Percentiles rank a stretch among this genome's conserved stretches.
Conservation (phyloP, 2,797 vertebrate genomes). For the Melanotaenia nigrans region DNA sequence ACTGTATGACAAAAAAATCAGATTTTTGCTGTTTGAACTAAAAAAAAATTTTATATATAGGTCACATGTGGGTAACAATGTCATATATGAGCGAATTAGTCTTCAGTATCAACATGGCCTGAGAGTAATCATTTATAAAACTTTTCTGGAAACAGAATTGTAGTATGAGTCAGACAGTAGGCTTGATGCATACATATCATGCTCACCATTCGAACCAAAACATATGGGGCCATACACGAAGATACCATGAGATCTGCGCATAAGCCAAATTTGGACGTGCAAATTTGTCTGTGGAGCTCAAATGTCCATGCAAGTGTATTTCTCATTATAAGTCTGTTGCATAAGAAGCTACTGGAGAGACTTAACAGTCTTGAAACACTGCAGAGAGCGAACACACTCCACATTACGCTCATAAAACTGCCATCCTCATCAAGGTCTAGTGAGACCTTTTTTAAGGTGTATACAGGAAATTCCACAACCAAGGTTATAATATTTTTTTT, state of each 20-base stretch:
- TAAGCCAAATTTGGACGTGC: background rate
- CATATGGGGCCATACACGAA: too few species aligned
- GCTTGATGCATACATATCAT: too few species aligned
- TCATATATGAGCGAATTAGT: too few species aligned
- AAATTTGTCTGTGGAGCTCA: slow-evolving; percentile 1
- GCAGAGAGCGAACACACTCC: slow-evolving; percentile 41
- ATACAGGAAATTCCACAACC: slow-evolving; percentile 32
- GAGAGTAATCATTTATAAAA: too few species aligned
- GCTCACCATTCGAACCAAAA: too few species aligned
- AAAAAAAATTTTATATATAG: too few species aligned
- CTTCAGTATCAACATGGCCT: too few species aligned
- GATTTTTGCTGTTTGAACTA: too few species aligned
- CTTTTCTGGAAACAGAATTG: too few species aligned
- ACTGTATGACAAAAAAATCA: too few species aligned
- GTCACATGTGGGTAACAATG: too few species aligned
- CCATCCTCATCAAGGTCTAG: slow-evolving; percentile 16
- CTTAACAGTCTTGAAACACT: slow-evolving; percentile 26
- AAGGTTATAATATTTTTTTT: slow-evolving; percentile 20
- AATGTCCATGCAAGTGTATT: slow-evolving; percentile 20
- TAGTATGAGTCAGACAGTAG: too few species aligned
- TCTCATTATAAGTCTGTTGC: slow-evolving; percentile 23
- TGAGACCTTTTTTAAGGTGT: background rate
- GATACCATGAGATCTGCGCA: background rate
- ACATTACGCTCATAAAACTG: slow-evolving; percentile 15
- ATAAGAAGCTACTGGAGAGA: slow-evolving; percentile 22